Base-by-base conservation (phyloP, 64 coral and sea anemone genomes). In the Montipora cactus region DNA sequence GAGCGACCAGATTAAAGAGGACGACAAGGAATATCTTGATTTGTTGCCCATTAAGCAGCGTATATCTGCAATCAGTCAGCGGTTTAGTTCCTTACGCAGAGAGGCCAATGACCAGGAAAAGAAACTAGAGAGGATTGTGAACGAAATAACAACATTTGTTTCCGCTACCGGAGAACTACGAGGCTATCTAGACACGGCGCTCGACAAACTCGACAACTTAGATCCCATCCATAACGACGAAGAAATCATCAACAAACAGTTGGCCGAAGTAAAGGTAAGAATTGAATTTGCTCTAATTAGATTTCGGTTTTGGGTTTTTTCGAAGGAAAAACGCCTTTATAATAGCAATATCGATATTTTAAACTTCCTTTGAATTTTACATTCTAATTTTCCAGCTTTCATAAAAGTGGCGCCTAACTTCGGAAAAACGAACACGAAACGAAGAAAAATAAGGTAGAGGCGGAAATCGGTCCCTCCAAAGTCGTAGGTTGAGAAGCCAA, bases 211-310 rank as follows among this genome's bases (percentile, higher is more conserved):
- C 1, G 92, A 87, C 11, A 78, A 49, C 19, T 81, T 94, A n/a
- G 95, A 92, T 28, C 95, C 95, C n/a, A 97, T 97, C 37, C 92
- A 94, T 53, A 94, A 95, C 28, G 95, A 97, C 83, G 92, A 76
- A 72, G 93, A 94, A 8, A 84, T 94, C 19, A 82, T 97, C 28
- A 75, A 77, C 19, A 91, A 89, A 81, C 95, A 97, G 58, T 45
- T 97, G 11, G 83, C 88, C 18, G 95, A 97, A 97, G 89, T 97
- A 19, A 75, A 96, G 82, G 95, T 96, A 44, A 91, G 37, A 7
- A 6, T 46, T 67, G 11, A 67, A 37, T 37, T 37, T 37, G 37
- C 37, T 0, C 37, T 37, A 37, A 37, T 37, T 37, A 37, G 37
- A 37, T 37, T 37, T 37, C 37, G 37, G 37, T 37, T 37, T 37